Base-by-base conservation (phyloP, 2,888 invertebrate genomes). In the Caenorhabditis doughertyi region DNA sequence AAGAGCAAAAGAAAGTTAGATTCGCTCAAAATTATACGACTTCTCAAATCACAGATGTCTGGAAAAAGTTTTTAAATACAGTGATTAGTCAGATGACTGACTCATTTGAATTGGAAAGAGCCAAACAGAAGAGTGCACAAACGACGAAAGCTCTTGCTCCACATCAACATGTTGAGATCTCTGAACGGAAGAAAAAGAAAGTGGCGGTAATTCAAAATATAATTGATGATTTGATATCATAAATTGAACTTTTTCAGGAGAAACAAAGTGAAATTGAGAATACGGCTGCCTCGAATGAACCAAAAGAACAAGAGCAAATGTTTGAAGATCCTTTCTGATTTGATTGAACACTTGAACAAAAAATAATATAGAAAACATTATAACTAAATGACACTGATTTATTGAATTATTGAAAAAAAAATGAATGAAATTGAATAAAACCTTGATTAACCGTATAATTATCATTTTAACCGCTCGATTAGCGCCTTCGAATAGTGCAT, bases 321-420 rank as follows among this genome's bases (percentile, higher is more conserved):
- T 90, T 89, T 56, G 91, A 91, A 68, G 91, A 91, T 77, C 91
- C 91, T 16, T 90, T 90, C 79, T 90, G 83, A 84, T 27, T 32
- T 25, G 27, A 27, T 39, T 21, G 32, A n/a, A n/a, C 2, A 35
- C 35, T 42, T 39, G 5, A 13, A 13, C 1, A 18, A 29, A 32
- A 56, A 25, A 32, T 49, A 44, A 60, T 60, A 60, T 42, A 55
- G 9, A 55, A 32, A 55, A 25, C 51, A 25, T 25, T 21, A 49
- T 21, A 49, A 49, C 23, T 42, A 42, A 16, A 27, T n/a, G 42
- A 60, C 23, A 60, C 23, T 58, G 58, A 60, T 60, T 60, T 60
- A 60, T 60, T 42, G 60, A 60, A 60, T 25, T 42, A 39, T 42
- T 11, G 27, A 23, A 21, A 21, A 58, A 35, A 21, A 7, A n/a